Evolutionary conservation across 2,113 vertebrate species (phyloP).

Genomic region (Marcusenius ussheri): DNA sequence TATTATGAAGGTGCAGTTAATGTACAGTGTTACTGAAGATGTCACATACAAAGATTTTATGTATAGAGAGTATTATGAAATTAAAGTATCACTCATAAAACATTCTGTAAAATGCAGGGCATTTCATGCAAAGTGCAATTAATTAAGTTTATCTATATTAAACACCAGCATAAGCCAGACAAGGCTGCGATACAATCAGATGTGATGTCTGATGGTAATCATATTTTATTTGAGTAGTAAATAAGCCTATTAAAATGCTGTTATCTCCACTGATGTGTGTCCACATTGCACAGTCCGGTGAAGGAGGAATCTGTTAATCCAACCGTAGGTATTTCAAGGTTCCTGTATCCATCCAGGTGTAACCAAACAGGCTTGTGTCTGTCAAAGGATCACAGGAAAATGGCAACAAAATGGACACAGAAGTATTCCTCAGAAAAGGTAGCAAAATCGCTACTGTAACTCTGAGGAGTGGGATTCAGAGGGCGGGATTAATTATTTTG

Average conservation of each 20-base stretch:
- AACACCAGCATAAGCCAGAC: slow-evolving; percentile 3
- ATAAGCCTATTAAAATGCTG: slow-evolving; percentile 12
- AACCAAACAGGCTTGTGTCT: not conserved
- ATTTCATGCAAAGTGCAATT: not conserved
- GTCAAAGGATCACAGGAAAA: not conserved
- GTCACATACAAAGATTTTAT: not conserved
- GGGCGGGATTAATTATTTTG: not conserved
- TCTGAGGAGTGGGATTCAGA: not conserved
- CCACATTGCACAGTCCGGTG: slow-evolving; percentile 7
- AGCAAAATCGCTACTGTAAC: not conserved
- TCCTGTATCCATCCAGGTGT: not conserved
- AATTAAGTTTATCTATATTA: slow-evolving; percentile 7
- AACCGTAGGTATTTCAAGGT: not conserved
- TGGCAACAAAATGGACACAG: not conserved
- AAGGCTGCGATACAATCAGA: not conserved
- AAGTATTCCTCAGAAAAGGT: not conserved
- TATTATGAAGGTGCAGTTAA: not conserved
- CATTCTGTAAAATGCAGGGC: not conserved
- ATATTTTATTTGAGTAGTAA: not conserved
- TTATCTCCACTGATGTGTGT: slow-evolving; percentile 1
- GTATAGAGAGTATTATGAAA: not conserved
- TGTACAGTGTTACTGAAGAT: not conserved
- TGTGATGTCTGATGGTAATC: not conserved
- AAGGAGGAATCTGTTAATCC: not conserved
- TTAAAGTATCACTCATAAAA: not conserved